These are phyloP conservation scores for Palaemon carinicauda DNA, from an alignment of 1,140 invertebrate species.

Conservation along the genomic window DNA sequence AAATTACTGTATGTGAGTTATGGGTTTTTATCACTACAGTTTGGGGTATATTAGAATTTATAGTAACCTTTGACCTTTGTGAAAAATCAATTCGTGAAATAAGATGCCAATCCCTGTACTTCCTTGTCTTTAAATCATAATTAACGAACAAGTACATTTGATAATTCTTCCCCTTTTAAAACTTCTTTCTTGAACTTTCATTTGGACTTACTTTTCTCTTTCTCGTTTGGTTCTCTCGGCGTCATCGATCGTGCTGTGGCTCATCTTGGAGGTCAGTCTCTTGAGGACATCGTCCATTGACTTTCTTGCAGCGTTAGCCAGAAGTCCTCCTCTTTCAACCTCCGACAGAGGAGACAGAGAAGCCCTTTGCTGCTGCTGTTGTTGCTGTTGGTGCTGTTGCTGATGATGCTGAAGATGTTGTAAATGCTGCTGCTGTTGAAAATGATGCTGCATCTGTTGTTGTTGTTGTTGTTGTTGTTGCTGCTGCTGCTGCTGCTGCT, in stretches of 20 bases:
- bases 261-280: slow-evolving; percentile 81
- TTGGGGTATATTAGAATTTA: too few relatives aligned
- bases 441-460: slow-evolving; percentile 65
- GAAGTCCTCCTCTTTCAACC: slow-evolving; percentile 23
- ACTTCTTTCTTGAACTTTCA: too few relatives aligned
- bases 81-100: too few relatives aligned
- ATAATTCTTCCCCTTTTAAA: too few relatives aligned
- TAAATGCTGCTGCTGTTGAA: neutral
- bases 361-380: slow-evolving; percentile 59
- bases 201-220: slow-evolving; percentile 24
- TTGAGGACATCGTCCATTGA: slow-evolving; percentile 90
- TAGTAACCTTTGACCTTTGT: too few relatives aligned
- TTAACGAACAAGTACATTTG: too few relatives aligned
- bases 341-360: slow-evolving; percentile 48
- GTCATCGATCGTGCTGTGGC: slow-evolving; percentile 71
- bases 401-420: slow-evolving; percentile 12
- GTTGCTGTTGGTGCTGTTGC: slow-evolving; percentile 16
- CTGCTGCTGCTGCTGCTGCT: slow-evolving; percentile 63
- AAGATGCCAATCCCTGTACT: too few relatives aligned
- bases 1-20: too few relatives aligned
- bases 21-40: too few relatives aligned
- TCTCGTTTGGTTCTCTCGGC: slow-evolving; percentile 45
- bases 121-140: too few relatives aligned
- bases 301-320: slow-evolving; percentile 52
- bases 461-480: slow-evolving; percentile 67